phyloP scores from a whole-genome alignment of 2,113 vertebrate genomes.

The Serilophus lunatus region DNA sequence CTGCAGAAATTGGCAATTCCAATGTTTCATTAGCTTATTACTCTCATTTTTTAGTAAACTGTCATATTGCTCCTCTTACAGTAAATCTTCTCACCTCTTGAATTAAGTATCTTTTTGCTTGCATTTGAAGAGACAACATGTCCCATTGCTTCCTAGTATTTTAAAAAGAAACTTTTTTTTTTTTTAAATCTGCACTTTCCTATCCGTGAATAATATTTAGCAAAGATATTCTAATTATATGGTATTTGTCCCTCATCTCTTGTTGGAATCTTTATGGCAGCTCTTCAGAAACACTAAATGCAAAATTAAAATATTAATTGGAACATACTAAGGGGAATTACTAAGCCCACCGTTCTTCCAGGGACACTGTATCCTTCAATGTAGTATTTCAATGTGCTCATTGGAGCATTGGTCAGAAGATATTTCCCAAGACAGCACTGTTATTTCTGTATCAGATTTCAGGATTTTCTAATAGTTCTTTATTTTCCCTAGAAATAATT shows the following conservation, averaged over 20 bases:
- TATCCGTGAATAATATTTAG: not conserved
- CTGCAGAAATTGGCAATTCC: not conserved
- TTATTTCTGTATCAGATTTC: not conserved
- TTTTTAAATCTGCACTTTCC: not conserved
- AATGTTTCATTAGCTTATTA: not conserved
- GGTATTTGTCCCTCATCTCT: not conserved
- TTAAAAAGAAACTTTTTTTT: not conserved
- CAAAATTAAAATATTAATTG: not conserved
- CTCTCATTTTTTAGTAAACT: not conserved
- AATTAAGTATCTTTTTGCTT: not conserved
- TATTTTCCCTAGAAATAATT: not conserved
- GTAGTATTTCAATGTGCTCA: not conserved
- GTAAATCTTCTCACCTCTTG: not conserved
- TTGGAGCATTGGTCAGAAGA: not conserved
- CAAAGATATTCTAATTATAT: not conserved
- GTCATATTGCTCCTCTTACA: not conserved
- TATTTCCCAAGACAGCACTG: not conserved
- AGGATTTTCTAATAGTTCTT: not conserved
- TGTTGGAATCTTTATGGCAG: not conserved
- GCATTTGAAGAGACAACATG: not conserved
- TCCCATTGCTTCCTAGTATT: not conserved
- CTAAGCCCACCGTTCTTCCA: not conserved
- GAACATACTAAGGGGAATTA: not conserved
- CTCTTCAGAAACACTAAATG: not conserved
- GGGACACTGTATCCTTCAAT: not conserved